Percentiles rank a stretch among this genome's conserved stretches.
phyloP scores from a whole-genome alignment of 2,888 invertebrate genomes.

The Lasioglossum morio region DNA sequence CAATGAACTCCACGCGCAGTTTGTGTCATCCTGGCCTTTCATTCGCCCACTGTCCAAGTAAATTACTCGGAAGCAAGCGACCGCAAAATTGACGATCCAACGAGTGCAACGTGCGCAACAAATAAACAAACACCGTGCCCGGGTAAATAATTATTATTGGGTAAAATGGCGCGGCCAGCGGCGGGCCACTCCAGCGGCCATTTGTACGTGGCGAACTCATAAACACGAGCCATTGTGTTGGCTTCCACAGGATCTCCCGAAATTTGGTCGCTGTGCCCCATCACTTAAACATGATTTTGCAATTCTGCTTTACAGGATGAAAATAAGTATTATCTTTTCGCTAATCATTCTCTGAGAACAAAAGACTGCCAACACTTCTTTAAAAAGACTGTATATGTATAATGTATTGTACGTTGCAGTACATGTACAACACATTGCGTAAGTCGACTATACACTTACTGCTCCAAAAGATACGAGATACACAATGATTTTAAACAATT shows the following conservation, averaged over 20 bases:
- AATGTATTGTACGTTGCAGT: too few species aligned
- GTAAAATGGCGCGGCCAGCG: conserved; percentile 38
- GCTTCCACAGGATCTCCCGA: conserved; percentile 3
- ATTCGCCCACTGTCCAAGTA: neutral
- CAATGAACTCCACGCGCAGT: neutral
- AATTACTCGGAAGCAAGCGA: neutral
- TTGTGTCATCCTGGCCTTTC: neutral
- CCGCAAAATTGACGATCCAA: conserved; percentile 4
- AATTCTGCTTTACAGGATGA: neutral
- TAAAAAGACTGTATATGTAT: too few species aligned
- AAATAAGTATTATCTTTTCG: neutral
- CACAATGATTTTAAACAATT: too few species aligned
- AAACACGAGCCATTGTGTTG: conserved; percentile 25
- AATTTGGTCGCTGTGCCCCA: neutral
- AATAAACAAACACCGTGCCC: conserved; percentile 28
- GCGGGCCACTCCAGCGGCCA: conserved; percentile 33
- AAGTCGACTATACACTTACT: too few species aligned
- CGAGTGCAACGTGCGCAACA: conserved; percentile 2
- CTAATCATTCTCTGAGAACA: neutral
- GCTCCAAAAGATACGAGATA: too few species aligned
- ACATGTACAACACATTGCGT: too few species aligned
- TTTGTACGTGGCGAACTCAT: conserved; percentile 52
- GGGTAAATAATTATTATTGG: conserved; percentile 44
- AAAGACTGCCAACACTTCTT: neutral
- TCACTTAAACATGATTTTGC: neutral